Base-by-base conservation (phyloP, 2,113 vertebrate species). In the Apodemus sylvaticus region DNA sequence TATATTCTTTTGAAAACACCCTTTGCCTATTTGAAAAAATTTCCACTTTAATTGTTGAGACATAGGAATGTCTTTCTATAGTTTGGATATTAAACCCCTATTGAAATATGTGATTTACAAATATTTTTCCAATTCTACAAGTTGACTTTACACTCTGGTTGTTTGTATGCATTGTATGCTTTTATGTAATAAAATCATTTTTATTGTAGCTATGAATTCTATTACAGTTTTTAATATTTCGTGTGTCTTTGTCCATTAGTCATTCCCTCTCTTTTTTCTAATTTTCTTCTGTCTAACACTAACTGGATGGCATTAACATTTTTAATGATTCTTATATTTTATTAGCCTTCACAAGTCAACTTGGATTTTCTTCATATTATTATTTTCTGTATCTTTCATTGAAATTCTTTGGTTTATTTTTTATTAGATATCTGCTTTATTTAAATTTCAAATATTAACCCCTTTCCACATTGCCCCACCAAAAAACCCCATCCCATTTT, bases 91-190 rank as follows among this genome's bases (percentile, higher is more conserved):
- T 94, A 89, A 58, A 1, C 0, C 6, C 17, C 71, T 95, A 60
- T 17, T 89, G 45, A 93, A 81, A 85, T 91, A 79, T 11, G 78
- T 93, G 19, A 93, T 71, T 91, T 77, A 7, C 3, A 82, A 88
- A 77, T 78, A 88, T 88, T 82, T 82, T 94, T 42, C 34, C n/a
- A 51, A 53, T 39, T 91, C 45, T 51, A 45, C 16, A 76, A 24
- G 34, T 39, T 83, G 39, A 17, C 11, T 76, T 51, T 95, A 81
- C 12, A 77, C 29, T 86, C 51, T 68, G 70, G 24, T 78, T 93
- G 60, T 62, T 88, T 90, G 7, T 93, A 55, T 77, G 88, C 14
- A 87, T 55, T 39, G 13, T 73, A 36, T 85, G 68, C 71, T n/a
- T 36, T 87, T 70, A 53, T 45, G 13, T 70, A 12, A 14, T 86